Conservation (phyloP, 2,113 vertebrate species). For the Periophthalmus modestus region DNA sequence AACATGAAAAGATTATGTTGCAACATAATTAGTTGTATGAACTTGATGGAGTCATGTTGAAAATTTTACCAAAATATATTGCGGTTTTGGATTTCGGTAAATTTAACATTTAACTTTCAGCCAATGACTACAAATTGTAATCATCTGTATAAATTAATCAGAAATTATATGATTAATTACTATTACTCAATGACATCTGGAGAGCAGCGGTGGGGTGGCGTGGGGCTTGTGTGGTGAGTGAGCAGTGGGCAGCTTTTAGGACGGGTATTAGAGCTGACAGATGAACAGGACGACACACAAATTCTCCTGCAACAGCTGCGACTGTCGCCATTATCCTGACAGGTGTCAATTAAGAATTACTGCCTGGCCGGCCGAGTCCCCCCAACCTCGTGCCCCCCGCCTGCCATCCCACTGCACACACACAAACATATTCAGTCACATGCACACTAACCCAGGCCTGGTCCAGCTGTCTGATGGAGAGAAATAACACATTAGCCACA, state of each 20-base stretch:
- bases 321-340: constrained; percentile 87
- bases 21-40: background rate
- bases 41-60: background rate
- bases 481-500: constrained; percentile 99
- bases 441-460: constrained; percentile 22
- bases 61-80: background rate
- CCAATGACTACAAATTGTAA: background rate
- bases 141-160: constrained; percentile 1
- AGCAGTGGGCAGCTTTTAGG: constrained; percentile 81
- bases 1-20: no score
- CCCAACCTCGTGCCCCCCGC: constrained; percentile 14
- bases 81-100: background rate
- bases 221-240: constrained; percentile 68
- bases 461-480: constrained; percentile 87
- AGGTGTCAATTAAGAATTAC: constrained; percentile 99
- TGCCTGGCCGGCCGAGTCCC: constrained; percentile 81
- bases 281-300: constrained; percentile 92
- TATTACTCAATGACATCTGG: constrained; percentile 14
- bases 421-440: constrained; percentile 25
- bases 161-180: background rate
- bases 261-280: constrained; percentile 98
- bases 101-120: background rate
- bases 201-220: constrained; percentile 17
- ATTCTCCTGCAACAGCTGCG: constrained; percentile 96
- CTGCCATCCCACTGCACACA: constrained; percentile 21